Evolutionary conservation across 2,888 invertebrate species (phyloP).

Genomic region (Griposia aprilina): DNA sequence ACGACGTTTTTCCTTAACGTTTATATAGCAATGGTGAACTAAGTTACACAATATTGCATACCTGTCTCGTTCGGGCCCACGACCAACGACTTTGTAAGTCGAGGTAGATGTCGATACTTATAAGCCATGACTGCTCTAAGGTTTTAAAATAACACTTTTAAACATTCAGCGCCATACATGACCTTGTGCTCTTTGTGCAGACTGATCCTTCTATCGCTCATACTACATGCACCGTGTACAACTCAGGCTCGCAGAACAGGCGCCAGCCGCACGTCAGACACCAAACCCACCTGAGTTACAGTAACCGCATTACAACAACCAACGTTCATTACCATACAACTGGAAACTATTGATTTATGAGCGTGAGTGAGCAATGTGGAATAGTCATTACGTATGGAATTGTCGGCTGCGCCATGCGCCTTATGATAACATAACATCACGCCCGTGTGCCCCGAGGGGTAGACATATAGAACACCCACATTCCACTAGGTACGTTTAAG

Average conservation of each 20-base stretch:
- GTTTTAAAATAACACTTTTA: not conserved
- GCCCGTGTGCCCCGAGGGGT: not conserved
- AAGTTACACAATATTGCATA: not conserved
- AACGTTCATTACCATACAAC: conserved; percentile 40
- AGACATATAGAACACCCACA: not conserved
- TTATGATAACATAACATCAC: too few relatives aligned
- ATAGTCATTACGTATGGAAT: not conserved
- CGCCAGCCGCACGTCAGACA: conserved; percentile 29
- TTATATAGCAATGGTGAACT: not conserved
- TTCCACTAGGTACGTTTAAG: not conserved
- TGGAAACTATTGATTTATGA: conserved; percentile 29
- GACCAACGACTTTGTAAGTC: not conserved
- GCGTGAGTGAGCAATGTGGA: not conserved
- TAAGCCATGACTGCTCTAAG: not conserved
- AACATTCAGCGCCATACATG: too few relatives aligned
- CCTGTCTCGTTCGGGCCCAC: not conserved
- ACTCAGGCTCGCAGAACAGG: not conserved
- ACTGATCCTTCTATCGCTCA: conserved; percentile 8
- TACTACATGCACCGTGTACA: too few relatives aligned
- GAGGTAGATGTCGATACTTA: too few relatives aligned
- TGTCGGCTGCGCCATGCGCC: not conserved
- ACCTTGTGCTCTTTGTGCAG: not conserved
- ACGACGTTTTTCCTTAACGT: not conserved
- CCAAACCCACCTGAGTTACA: conserved; percentile 18
- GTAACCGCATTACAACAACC: not conserved